Percentiles rank a stretch among this genome's conserved stretches.
These are phyloP conservation scores for Drosophila rhopaloa DNA, from an alignment of 1,140 invertebrate genomes.

Conservation along the genomic window DNA sequence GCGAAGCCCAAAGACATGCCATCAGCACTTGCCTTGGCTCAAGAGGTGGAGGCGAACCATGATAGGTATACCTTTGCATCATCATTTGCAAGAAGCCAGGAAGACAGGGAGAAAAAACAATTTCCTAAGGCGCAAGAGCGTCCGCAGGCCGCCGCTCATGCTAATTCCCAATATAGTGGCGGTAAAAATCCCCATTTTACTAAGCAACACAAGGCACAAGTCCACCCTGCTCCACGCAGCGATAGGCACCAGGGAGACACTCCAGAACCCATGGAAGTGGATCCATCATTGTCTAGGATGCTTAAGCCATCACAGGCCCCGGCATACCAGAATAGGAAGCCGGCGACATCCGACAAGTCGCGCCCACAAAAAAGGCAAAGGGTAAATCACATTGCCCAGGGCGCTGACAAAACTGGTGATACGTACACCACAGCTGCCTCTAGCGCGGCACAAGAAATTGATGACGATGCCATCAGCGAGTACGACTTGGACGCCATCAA, in stretches of 20 bases:
- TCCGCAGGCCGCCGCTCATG: background rate
- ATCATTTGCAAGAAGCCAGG: background rate
- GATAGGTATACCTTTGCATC: background rate
- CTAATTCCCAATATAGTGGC: background rate
- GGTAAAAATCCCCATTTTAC: background rate
- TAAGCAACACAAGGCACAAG: background rate
- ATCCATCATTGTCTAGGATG: background rate
- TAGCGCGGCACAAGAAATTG: no score
- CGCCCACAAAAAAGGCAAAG: background rate
- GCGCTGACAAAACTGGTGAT: background rate
- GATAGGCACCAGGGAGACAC: no score
- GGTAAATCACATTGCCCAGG: background rate
- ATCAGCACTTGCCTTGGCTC: background rate
- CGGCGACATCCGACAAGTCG: background rate
- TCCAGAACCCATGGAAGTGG: background rate
- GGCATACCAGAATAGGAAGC: background rate
- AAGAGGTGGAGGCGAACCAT: background rate
- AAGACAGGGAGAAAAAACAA: slow-evolving; percentile 2
- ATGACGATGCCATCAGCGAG: no score
- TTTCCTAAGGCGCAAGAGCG: slow-evolving; percentile 2
- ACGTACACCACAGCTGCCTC: no score
- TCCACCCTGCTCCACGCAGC: no score
- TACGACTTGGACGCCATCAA: no score
- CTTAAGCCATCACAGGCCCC: background rate
- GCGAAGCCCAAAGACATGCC: no score